These are phyloP conservation scores for Drosophila incognita DNA, from an alignment of 2,888 invertebrate species.

Conservation along the genomic window DNA sequence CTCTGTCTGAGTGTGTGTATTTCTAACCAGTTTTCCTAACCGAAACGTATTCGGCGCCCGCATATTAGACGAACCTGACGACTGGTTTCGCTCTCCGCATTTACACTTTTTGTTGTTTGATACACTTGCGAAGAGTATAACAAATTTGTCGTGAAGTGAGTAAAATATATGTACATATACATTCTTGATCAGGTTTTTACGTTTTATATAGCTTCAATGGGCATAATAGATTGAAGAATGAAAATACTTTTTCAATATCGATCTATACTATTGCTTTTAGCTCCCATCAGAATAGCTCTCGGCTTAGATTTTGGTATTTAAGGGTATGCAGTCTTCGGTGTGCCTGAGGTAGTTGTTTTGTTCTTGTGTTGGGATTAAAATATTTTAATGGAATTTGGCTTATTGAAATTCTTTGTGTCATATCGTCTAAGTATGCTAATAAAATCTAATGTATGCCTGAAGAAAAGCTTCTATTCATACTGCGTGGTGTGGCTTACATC, in stretches of 20 bases:
- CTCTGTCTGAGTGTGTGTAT: slow-evolving; percentile 37
- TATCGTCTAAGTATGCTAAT: slow-evolving; percentile 56
- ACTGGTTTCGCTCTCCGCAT: slow-evolving; percentile 69
- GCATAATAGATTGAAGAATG: not conserved
- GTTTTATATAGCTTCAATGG: not conserved
- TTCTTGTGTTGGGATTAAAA: slow-evolving; percentile 8
- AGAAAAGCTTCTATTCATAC: slow-evolving; percentile 18
- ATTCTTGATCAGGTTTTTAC: not conserved
- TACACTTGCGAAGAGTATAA: not conserved
- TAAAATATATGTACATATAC: not conserved
- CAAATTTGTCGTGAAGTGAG: not conserved
- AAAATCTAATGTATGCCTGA: slow-evolving; percentile 27
- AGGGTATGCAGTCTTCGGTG: not conserved
- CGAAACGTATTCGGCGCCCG: slow-evolving; percentile 33
- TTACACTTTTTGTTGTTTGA: slow-evolving; percentile 60
- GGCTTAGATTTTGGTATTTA: not conserved
- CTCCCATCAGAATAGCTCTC: not conserved
- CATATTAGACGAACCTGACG: slow-evolving; percentile 69
- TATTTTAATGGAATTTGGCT: slow-evolving; percentile 65
- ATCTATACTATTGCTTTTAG: not conserved
- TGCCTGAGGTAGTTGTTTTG: not conserved
- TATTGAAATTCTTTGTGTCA: slow-evolving; percentile 59
- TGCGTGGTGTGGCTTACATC: slow-evolving; percentile 19
- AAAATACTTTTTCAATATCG: not conserved
- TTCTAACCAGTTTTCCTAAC: slow-evolving; percentile 68